Percentiles rank a stretch among this genome's conserved stretches.
These are phyloP conservation scores for Lepidochrysops patricia DNA, from an alignment of 2,888 invertebrate genomes.

Conservation along the genomic window DNA sequence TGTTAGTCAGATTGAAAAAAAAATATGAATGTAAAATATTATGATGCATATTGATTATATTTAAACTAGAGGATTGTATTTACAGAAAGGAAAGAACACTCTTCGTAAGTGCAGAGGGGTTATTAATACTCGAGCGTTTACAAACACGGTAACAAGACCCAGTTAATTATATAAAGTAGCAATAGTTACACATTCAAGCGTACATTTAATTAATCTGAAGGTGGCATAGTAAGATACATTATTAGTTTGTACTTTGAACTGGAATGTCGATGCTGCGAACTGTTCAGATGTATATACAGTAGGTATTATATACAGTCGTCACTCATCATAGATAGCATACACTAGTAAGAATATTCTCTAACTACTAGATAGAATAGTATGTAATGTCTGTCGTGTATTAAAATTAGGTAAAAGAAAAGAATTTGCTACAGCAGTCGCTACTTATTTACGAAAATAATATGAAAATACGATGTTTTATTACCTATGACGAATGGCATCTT, in stretches of 20 bases:
- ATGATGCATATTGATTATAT: too few relatives aligned
- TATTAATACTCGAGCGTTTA: background rate
- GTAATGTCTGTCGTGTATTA: constrained; percentile 3
- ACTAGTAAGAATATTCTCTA: constrained; percentile 19
- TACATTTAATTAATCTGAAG: background rate
- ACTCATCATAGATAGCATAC: constrained; percentile 1
- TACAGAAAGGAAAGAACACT: background rate
- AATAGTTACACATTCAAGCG: background rate
- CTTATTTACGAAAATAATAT: constrained; percentile 39
- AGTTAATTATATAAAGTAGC: background rate
- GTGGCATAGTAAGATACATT: background rate
- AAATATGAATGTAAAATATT: too few relatives aligned
- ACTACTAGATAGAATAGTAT: constrained; percentile 27
- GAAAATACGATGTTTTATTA: constrained; percentile 48
- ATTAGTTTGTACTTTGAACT: background rate
- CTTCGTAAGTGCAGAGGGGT: background rate
- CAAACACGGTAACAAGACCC: background rate
- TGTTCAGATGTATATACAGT: background rate
- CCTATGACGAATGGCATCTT: constrained; percentile 73
- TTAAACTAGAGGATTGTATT: background rate
- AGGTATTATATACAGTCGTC: background rate
- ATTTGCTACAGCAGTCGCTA: constrained; percentile 45
- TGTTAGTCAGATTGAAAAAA: too few relatives aligned
- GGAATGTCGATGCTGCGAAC: background rate
- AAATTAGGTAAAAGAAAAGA: constrained; percentile 24